Percentiles rank a stretch among this genome's conserved stretches.
These are phyloP conservation scores for Mimachlamys varia DNA, from an alignment of 2,888 invertebrate genomes.

Conservation along the genomic window DNA sequence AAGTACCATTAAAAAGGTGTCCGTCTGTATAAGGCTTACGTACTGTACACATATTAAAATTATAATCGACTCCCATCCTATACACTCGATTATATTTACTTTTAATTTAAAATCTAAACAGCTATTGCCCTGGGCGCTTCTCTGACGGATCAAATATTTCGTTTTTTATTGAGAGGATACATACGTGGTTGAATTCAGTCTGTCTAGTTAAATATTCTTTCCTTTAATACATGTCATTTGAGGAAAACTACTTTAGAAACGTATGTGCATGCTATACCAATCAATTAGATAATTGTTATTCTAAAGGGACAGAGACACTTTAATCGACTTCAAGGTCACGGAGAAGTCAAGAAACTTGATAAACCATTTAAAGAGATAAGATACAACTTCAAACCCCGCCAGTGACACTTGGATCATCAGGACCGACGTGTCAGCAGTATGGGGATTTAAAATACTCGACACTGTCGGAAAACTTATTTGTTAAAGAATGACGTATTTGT, in stretches of 20 bases:
- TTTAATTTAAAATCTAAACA: conserved; percentile 19
- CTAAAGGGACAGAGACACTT: neutral
- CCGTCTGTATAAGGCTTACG: too few species aligned
- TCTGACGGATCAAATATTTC: neutral
- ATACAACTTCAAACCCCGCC: conserved; percentile 9
- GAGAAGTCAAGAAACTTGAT: conserved; percentile 27
- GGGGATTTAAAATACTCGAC: neutral
- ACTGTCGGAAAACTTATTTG: neutral
- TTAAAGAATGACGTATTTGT: conserved; percentile 9
- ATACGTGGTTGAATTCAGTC: neutral
- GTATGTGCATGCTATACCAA: neutral
- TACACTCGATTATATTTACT: neutral
- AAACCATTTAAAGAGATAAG: conserved; percentile 31
- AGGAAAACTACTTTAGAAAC: neutral
- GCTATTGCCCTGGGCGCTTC: neutral
- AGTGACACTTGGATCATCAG: neutral
- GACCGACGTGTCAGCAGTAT: neutral
- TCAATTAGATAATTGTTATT: neutral
- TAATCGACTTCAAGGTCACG: neutral
- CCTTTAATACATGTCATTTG: neutral
- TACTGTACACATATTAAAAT: neutral
- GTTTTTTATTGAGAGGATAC: neutral
- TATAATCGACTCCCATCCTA: neutral
- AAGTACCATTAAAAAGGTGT: neutral
- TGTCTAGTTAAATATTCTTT: neutral